Evolutionary conservation across 2,888 invertebrate genomes (phyloP).

Genomic region (Fragum fragum): DNA sequence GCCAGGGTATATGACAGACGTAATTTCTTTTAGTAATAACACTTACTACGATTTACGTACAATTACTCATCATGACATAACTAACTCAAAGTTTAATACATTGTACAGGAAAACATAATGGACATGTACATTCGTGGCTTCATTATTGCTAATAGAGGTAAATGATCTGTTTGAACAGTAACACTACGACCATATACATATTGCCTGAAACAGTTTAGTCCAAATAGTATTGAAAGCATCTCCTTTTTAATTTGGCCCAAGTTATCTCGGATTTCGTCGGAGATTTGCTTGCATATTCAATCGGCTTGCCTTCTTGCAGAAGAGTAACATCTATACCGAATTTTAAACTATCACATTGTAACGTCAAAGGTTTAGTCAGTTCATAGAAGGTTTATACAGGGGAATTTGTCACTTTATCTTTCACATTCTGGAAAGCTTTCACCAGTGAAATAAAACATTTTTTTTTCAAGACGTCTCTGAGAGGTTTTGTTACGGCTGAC

Average conservation of each 20-base stretch:
- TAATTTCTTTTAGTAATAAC: slow-evolving; percentile 55
- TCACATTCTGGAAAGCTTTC: slow-evolving; percentile 28
- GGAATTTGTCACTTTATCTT: slow-evolving; percentile 42
- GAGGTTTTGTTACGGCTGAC: no score
- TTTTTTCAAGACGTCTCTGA: no score
- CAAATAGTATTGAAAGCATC: slow-evolving; percentile 62
- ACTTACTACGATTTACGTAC: slow-evolving; percentile 60
- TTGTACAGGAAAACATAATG: slow-evolving; percentile 65
- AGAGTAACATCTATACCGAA: slow-evolving; percentile 66
- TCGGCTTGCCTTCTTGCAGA: slow-evolving; percentile 62
- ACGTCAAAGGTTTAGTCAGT: background rate
- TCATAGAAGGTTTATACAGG: slow-evolving; percentile 52
- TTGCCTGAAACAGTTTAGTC: slow-evolving; percentile 59
- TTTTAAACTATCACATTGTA: slow-evolving; percentile 18
- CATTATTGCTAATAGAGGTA: slow-evolving; percentile 63
- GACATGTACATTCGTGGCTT: slow-evolving; percentile 56
- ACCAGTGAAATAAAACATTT: slow-evolving; percentile 38
- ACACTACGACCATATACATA: slow-evolving; percentile 63
- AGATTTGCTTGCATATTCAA: slow-evolving; percentile 64
- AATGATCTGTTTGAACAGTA: slow-evolving; percentile 64
- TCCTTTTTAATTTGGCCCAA: slow-evolving; percentile 75
- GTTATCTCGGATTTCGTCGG: slow-evolving; percentile 57
- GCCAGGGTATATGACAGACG: slow-evolving; percentile 62
- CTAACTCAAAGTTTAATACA: slow-evolving; percentile 65
- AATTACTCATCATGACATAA: slow-evolving; percentile 52